These are phyloP conservation scores for Diadema setosum DNA, from an alignment of 35 echinoderm and acorn worm genomes.

Conservation along the genomic window DNA sequence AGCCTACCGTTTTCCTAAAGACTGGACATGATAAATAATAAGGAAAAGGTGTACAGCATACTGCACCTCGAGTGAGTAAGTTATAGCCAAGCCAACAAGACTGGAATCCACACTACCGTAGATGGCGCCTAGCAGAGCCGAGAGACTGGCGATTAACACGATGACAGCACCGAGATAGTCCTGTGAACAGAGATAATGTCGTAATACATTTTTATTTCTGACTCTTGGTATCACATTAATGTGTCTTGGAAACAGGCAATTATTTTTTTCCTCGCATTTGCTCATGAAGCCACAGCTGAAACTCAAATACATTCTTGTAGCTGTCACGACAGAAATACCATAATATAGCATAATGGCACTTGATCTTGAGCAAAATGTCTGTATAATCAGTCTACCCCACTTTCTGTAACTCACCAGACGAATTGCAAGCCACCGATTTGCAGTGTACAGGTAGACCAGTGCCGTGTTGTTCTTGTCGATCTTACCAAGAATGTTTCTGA, in stretches of 20 bases:
- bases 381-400: no score
- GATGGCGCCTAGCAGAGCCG: slow-evolving; percentile 31
- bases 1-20: no score
- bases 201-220: no score
- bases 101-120: slow-evolving; percentile 34
- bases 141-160: slow-evolving; percentile 43
- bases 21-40: no score
- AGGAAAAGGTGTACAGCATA: no score
- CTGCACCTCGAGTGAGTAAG: slow-evolving; percentile 59
- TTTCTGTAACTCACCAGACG: slow-evolving; percentile 17
- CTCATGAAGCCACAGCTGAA: background rate
- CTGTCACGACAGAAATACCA: no score
- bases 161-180: slow-evolving; percentile 33
- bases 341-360: no score
- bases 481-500: slow-evolving; percentile 3
- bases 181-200: background rate
- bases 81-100: slow-evolving; percentile 52
- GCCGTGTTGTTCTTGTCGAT: slow-evolving; percentile 54
- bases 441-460: slow-evolving; percentile 45
- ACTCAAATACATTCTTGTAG: no score
- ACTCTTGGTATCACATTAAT: no score
- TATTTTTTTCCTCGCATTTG: background rate
- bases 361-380: no score
- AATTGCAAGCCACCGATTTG: slow-evolving; percentile 41
- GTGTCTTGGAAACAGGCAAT: no score